These are phyloP conservation scores for Stomatorhinus walkeri DNA, from an alignment of 2,797 vertebrate genomes.

Conservation along the genomic window DNA sequence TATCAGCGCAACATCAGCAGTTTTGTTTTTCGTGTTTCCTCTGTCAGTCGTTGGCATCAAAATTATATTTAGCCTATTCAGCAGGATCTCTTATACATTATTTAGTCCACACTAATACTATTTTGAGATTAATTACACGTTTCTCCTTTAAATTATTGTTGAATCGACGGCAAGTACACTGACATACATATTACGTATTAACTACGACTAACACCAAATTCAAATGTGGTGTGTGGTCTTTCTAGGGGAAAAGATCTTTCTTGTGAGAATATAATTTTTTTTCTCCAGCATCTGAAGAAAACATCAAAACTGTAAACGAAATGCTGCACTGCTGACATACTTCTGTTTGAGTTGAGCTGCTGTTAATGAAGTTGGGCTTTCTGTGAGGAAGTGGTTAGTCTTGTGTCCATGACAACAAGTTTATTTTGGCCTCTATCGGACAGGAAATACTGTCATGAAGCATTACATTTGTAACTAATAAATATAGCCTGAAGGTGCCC, in stretches of 20 bases:
- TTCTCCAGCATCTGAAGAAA: background rate
- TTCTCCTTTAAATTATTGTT: background rate
- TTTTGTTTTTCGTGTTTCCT: background rate
- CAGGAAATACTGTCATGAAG: background rate
- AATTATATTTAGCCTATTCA: background rate
- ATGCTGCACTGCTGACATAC: background rate
- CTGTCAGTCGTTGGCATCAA: background rate
- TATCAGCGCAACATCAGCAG: background rate
- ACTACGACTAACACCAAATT: background rate
- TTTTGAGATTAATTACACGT: background rate
- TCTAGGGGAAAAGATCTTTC: background rate
- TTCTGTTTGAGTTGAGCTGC: slow-evolving; percentile 10
- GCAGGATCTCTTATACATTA: background rate
- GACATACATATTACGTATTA: background rate
- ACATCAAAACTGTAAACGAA: background rate
- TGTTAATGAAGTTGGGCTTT: background rate
- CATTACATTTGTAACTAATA: background rate
- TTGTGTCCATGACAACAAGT: slow-evolving; percentile 10
- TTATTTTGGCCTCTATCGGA: background rate
- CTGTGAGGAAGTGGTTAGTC: background rate
- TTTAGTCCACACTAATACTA: background rate
- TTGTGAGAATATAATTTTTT: background rate
- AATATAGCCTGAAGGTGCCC: background rate
- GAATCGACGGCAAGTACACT: background rate
- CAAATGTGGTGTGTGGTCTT: background rate